Percentiles rank a stretch among this genome's conserved stretches.
Evolutionary conservation across 1,140 invertebrate genomes (phyloP).

Genomic region (Holotrichia oblita): DNA sequence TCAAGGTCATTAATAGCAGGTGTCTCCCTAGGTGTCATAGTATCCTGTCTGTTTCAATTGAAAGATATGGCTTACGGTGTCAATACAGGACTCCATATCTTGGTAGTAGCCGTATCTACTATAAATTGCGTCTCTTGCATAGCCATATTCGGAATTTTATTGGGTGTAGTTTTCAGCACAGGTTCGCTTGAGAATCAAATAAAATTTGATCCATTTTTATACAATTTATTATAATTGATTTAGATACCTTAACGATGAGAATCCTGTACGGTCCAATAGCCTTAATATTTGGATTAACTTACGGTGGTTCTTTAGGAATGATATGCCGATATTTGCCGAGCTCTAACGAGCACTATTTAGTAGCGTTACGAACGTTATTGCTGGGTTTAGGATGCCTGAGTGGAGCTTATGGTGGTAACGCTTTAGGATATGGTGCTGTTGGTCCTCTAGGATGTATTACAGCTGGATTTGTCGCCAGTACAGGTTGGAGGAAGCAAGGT

Average conservation of each 20-base stretch:
- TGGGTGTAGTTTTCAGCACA: constrained; percentile 68
- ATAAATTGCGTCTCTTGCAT: constrained; percentile 84
- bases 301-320: constrained; percentile 64
- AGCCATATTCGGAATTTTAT: constrained; percentile 74
- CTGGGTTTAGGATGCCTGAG: constrained; percentile 67
- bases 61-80: constrained; percentile 73
- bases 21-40: constrained; percentile 82
- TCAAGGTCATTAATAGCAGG: constrained; percentile 73
- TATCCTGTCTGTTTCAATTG: constrained; percentile 74
- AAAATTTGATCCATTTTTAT: no score
- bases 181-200: constrained; percentile 54
- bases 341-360: constrained; percentile 60
- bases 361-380: constrained; percentile 63
- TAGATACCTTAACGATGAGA: constrained; percentile 51
- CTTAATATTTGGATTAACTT: constrained; percentile 64
- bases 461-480: constrained; percentile 69
- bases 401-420: constrained; percentile 69
- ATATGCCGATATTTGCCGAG: constrained; percentile 62
- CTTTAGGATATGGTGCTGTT: constrained; percentile 67
- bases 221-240: no score
- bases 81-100: constrained; percentile 78
- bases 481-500: constrained; percentile 61
- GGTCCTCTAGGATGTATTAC: constrained; percentile 72
- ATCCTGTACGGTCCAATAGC: constrained; percentile 69
- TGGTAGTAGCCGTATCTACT: constrained; percentile 80